phyloP scores from a whole-genome alignment of 2,113 vertebrate genomes.

The Paralichthys olivaceus region DNA sequence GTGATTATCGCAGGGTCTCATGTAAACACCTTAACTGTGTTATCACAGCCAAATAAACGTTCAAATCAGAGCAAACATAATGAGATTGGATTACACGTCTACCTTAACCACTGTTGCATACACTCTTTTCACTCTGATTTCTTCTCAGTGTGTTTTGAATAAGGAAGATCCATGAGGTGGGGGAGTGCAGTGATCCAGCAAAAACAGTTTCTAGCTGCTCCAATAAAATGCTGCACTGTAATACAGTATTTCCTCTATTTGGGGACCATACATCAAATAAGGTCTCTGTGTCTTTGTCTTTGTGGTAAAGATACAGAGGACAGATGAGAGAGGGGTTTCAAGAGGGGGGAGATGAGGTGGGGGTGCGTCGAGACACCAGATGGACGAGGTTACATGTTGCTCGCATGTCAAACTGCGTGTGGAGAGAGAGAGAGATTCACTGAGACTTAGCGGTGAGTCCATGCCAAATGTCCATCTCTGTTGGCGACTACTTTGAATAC shows the following conservation, averaged over 20 bases:
- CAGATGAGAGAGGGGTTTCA: conserved; percentile 10
- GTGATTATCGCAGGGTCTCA: background rate
- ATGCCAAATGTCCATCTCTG: conserved; percentile 17
- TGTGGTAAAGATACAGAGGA: background rate
- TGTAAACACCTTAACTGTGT: conserved; percentile 27
- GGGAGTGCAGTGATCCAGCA: background rate
- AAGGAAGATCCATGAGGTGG: background rate
- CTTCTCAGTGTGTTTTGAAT: background rate
- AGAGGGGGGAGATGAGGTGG: conserved; percentile 3
- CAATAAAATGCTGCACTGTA: background rate
- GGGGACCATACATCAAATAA: background rate
- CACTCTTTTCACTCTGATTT: background rate
- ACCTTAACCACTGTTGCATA: background rate
- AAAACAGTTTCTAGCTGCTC: background rate
- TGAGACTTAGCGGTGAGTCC: background rate
- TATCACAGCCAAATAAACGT: background rate
- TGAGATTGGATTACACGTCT: background rate
- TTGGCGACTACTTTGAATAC: background rate
- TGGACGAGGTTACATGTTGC: conserved; percentile 45
- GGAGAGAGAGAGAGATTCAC: conserved; percentile 1
- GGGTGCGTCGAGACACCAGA: conserved; percentile 51
- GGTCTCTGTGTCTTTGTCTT: background rate
- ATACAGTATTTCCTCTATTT: background rate
- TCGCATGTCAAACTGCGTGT: conserved; percentile 37
- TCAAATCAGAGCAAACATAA: background rate